Base-by-base conservation (phyloP, 2,113 vertebrate species). In the Oxyura jamaicensis region DNA sequence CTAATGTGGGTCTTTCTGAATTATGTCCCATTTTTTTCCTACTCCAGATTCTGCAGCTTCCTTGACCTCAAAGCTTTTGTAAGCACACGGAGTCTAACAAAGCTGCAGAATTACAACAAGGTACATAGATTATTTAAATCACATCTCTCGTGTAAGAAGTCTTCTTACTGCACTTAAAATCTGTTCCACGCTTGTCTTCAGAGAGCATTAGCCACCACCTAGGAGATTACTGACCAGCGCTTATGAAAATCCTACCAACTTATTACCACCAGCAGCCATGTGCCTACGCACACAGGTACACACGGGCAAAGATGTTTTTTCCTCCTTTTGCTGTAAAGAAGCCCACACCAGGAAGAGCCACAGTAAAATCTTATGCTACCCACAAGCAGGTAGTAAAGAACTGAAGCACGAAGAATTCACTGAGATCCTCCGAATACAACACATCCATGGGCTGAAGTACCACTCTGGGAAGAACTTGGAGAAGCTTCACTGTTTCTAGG, bases 391-490 rank as follows among this genome's bases (percentile, higher is more conserved):
- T 4, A 50, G 22, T 1, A 1, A 58, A 21, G 23, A 66, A 76
- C 25, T 36, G n/a, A 44, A 52, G 33, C 5, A 31, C 0, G 0
- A 11, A 63, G 31, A 48, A 42, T 12, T 31, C 13, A 83, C 6
- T 22, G 31, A 55, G 23, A 50, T 44, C 23, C 55, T 44, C 20
- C 21, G 39, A 80, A 4, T 25, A 48, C 76, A 68, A 12, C 10
- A 12, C 22, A 17, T n/a, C 36, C 28, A 41, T 16, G 31, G 39
- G 39, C 31, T 62, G 35, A 75, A 8, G 1, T 0, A 44, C 20
- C 2, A 0, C 44, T 56, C 39, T 23, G 36, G 19, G 7, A 74
- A 53, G 23, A 6, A 35, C 18, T 42, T 5, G 0, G 19, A 50
- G 13, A 55, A 2, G 12, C 14, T 68, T 66, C 14, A 5, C 26